Evolutionary conservation across 2,797 vertebrate genomes (phyloP).

Genomic region (Leuciscus waleckii): DNA sequence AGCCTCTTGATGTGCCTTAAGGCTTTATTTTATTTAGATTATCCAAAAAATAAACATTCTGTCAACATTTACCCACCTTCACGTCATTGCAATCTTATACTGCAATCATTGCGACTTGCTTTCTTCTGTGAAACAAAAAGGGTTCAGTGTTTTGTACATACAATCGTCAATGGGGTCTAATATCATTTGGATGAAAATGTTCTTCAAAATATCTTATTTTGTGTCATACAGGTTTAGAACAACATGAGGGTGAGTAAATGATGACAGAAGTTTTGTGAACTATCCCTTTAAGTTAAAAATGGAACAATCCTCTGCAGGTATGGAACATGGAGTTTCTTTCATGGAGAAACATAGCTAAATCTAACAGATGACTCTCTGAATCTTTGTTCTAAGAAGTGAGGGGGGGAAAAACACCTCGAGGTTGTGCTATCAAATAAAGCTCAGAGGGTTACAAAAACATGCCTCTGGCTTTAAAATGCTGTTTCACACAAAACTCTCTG

Average conservation of each 20-base stretch:
- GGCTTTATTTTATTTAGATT: neutral
- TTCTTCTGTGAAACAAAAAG: neutral
- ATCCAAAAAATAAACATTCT: neutral
- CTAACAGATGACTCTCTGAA: slow-evolving; percentile 17
- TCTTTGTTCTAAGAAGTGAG: slow-evolving; percentile 14
- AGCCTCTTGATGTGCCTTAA: neutral
- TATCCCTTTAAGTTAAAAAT: slow-evolving; percentile 2
- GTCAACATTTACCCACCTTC: neutral
- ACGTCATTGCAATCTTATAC: no score
- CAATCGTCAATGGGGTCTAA: neutral
- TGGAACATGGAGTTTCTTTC: neutral
- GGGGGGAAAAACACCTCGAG: neutral
- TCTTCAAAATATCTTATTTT: neutral
- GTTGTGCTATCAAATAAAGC: slow-evolving; percentile 70
- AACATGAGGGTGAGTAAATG: neutral
- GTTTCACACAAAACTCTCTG: slow-evolving; percentile 21
- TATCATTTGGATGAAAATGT: neutral
- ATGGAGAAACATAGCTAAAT: neutral
- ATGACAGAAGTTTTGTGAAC: neutral
- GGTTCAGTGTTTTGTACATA: neutral
- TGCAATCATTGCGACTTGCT: neutral
- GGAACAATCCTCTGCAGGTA: neutral
- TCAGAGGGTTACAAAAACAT: slow-evolving; percentile 56
- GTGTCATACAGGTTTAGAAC: neutral
- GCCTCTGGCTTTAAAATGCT: slow-evolving; percentile 27